Evolutionary conservation across 2,113 vertebrate genomes (phyloP), one percentile per base, ranked within the genome.

Genomic region (Andinoacara biseriatus): DNA sequence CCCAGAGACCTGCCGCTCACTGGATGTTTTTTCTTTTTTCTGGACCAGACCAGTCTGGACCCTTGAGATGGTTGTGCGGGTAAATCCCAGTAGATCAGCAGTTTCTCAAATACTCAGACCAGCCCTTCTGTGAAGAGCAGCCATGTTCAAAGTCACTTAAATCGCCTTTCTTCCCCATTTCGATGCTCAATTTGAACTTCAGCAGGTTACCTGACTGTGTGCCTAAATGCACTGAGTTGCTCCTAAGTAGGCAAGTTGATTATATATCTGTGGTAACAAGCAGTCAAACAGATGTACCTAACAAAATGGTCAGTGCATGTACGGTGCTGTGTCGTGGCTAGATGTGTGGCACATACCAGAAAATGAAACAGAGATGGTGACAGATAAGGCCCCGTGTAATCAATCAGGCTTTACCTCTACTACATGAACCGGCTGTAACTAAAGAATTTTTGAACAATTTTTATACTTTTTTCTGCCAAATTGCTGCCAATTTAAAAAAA

Each of bases 331-430:
- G 15, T 29, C 40, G 49, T 6, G 26, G 15, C 11, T 69, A 24
- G 43, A 69, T 29, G 20, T 29, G 26, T 49, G 65, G 26, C 46
- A 69, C 24, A 29, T 49, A 20, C 65, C 43, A 69, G 40, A 49
- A 10, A 69, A 0, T 49, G 65, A 49, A 29, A 69, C 33, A 35
- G 1, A 49, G 65, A 52, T 5, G 20, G 65, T 18, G 43, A 69
- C 0, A 49, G 17, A 52, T 52, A 20, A 69, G 22, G 63, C 24
- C 49, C 24, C 20, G 65, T 52, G 0, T 11, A 0, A 0, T 7
- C 1, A 69, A 49, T 46, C 65, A 13, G 49, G 43, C 2, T 20
- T 69, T 15, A 26, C 8, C 15, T 49, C 26, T 46, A 69, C 18
- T 18, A 17, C 49, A 49, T 31, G 0, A 61, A 35, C 31, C 31